phyloP scores from a whole-genome alignment of 1,140 invertebrate genomes.

The Kradibia gibbosae region DNA sequence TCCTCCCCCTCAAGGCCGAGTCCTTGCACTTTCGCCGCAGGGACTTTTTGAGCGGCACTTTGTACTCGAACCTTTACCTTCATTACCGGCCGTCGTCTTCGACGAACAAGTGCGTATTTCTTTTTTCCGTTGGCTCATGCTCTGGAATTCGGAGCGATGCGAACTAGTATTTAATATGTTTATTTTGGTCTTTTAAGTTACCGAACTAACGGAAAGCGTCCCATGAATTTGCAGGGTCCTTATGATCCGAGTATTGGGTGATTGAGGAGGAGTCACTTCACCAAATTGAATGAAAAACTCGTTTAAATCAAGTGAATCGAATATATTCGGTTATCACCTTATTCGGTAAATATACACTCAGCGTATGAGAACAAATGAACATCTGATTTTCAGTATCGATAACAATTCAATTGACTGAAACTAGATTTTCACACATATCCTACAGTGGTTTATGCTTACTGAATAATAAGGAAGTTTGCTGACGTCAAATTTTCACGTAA shows the following conservation, averaged over 20 bases:
- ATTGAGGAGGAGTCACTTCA: too few species aligned
- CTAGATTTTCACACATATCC: background rate
- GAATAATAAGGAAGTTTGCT: background rate
- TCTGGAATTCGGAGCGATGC: background rate
- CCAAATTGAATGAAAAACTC: background rate
- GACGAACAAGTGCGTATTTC: background rate
- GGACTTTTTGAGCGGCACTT: slow-evolving; percentile 1
- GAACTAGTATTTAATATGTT: slow-evolving; percentile 19
- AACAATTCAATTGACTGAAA: background rate
- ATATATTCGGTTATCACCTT: too few species aligned
- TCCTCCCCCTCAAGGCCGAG: slow-evolving; percentile 38
- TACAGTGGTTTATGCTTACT: background rate
- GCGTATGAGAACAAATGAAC: background rate
- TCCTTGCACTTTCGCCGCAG: slow-evolving; percentile 7
- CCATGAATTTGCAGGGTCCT: background rate
- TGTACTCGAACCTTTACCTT: background rate
- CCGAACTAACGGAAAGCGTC: background rate
- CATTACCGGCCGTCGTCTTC: background rate
- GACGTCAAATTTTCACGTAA: background rate
- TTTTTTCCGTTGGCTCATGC: background rate
- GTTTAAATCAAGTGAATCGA: background rate
- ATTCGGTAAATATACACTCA: background rate
- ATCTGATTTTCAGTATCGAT: background rate
- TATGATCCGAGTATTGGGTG: background rate
- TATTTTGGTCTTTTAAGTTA: slow-evolving; percentile 10